These are phyloP conservation scores for Meloe dianella DNA, from an alignment of 2,888 invertebrate species.

Conservation along the genomic window DNA sequence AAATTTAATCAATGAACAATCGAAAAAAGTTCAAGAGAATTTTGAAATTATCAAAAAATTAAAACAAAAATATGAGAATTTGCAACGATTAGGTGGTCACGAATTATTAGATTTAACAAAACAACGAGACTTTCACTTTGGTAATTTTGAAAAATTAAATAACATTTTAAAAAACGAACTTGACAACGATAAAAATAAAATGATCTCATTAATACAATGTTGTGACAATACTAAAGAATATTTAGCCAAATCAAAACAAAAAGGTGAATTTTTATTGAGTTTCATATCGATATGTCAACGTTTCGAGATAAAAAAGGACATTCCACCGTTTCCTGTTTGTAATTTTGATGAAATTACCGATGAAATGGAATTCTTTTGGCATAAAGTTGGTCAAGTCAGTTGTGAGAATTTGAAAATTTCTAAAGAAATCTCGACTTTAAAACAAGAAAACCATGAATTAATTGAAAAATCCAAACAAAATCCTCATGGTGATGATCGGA, in stretches of 20 bases:
- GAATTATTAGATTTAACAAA: conserved; percentile 43
- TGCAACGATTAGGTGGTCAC: conserved; percentile 32
- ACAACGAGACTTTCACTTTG: conserved; percentile 55
- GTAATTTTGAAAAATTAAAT: conserved; percentile 58
- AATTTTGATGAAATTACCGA: conserved; percentile 24
- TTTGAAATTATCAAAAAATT: conserved; percentile 44
- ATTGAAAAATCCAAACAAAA: conserved; percentile 28
- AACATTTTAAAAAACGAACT: conserved; percentile 62
- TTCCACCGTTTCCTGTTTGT: conserved; percentile 54
- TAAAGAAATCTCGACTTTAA: conserved; percentile 51
- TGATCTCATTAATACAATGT: conserved; percentile 67
- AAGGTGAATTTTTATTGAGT: conserved; percentile 67
- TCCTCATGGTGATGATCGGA: neutral
- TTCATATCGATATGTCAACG: conserved; percentile 70
- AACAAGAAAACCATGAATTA: conserved; percentile 48
- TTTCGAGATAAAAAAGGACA: conserved; percentile 69
- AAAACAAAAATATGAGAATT: conserved; percentile 39
- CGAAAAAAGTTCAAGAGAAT: conserved; percentile 41
- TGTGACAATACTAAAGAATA: conserved; percentile 66
- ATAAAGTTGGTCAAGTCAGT: conserved; percentile 50
- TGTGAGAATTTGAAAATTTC: conserved; percentile 47
- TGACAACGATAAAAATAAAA: conserved; percentile 61
- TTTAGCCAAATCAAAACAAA: conserved; percentile 63
- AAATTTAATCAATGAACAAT: conserved; percentile 41
- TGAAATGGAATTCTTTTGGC: conserved; percentile 51